Evolutionary conservation across 2,888 invertebrate genomes (phyloP), one percentile per base, ranked within the genome.

Genomic region (Chymomyza caudatula): DNA sequence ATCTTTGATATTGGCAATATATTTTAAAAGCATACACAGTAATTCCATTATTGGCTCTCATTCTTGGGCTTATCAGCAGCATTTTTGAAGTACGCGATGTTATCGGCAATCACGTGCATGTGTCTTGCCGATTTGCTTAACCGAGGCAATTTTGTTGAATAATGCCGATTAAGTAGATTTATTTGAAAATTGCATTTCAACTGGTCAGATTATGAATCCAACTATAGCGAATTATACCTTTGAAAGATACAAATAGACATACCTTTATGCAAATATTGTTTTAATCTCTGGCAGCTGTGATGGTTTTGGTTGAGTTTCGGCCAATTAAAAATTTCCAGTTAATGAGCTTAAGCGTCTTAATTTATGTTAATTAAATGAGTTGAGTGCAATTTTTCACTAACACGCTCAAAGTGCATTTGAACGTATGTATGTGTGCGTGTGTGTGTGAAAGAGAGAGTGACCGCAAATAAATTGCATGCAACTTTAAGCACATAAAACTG

Each of bases 401-500:
- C 23, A 13, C 22, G 4, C 22, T 13, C 22, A 23, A 17, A 52
- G 22, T 13, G 22, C 52, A 11, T 20, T 20, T 23, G n/a, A 52
- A 52, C 43, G 17, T 20, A 44, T 42, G 17, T 23, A 44, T 37
- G 25, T 42, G 11, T 59, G 42, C 60, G 51, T 19, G 51, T 6
- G 25, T 52, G 59, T 52, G 15, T 53, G n/a, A 47, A 37, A 57
- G 54, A 15, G 17, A 22, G 53, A 56, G 47, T 53, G 58, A 69
- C 77, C 77, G 56, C 76, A 72, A 70, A 82, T 84, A 77, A 81
- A 84, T 84, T 74, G 77, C 70, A 71, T 73, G 70, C 82, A 84
- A 82, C 81, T 82, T 84, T 84, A 73, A 76, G 77, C 81, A 72
- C 64, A 76, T 74, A 69, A 74, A 77, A 74, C 53, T 76, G 71